Evolutionary conservation across 1,140 invertebrate genomes (phyloP).

Genomic region (Homalodisca vitripennis): DNA sequence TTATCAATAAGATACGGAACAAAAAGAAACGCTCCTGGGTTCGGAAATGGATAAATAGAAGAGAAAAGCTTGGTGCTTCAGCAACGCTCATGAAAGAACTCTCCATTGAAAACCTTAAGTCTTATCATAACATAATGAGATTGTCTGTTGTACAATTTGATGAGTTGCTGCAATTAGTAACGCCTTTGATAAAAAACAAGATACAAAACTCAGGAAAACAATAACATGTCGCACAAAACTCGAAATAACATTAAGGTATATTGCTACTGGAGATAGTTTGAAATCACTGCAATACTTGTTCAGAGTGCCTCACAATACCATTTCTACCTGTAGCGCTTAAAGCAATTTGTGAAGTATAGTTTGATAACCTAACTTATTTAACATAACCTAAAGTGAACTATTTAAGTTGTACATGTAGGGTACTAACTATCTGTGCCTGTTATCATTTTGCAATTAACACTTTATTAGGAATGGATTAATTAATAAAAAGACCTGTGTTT

Average conservation of each 20-base stretch:
- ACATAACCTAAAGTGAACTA: too few relatives aligned
- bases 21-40: too few relatives aligned
- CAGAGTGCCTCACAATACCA: constrained; percentile 14
- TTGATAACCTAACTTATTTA: not conserved
- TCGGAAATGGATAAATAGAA: too few relatives aligned
- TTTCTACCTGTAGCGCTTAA: constrained; percentile 14
- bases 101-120: not conserved
- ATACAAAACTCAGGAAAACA: constrained; percentile 17
- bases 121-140: constrained; percentile 17
- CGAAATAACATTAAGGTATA: constrained; percentile 11
- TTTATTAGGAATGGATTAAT: too few relatives aligned
- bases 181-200: constrained; percentile 3
- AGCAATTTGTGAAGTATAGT: constrained; percentile 12
- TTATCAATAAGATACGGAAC: too few relatives aligned
- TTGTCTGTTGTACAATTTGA: constrained; percentile 15
- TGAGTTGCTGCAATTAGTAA: constrained; percentile 7
- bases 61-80: constrained; percentile 12
- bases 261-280: constrained; percentile 24
- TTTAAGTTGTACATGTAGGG: too few relatives aligned
- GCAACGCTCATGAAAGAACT: not conserved
- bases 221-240: constrained; percentile 15
- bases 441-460: too few relatives aligned
- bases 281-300: constrained; percentile 22
- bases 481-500: too few relatives aligned
- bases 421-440: too few relatives aligned